phyloP scores from a whole-genome alignment of 2,113 vertebrate species.

The Capreolus pygargus region DNA sequence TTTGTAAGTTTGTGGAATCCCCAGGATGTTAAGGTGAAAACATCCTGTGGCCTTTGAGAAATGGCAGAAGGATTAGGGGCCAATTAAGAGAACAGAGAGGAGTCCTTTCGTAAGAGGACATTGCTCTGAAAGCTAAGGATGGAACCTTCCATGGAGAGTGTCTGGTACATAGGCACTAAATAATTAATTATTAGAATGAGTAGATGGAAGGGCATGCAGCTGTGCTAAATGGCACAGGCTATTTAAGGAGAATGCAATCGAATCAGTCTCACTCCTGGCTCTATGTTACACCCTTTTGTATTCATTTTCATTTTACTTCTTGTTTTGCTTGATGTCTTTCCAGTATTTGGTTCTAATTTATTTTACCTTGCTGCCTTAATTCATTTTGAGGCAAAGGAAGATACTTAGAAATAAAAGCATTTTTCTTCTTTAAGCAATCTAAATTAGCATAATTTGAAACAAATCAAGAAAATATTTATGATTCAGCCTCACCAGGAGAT shows the following conservation, averaged over 20 bases:
- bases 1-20: background rate
- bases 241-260: background rate
- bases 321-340: background rate
- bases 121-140: background rate
- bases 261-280: background rate
- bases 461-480: background rate
- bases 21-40: background rate
- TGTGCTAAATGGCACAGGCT: background rate
- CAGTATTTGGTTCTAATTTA: background rate
- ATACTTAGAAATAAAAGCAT: background rate
- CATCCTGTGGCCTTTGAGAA: background rate
- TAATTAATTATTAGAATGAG: background rate
- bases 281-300: background rate
- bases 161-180: background rate
- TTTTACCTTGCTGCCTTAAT: conserved; percentile 5
- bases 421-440: background rate
- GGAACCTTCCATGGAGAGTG: background rate
- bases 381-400: background rate
- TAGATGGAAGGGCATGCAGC: background rate
- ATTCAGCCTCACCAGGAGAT: background rate
- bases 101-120: background rate
- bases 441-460: background rate
- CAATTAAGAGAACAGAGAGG: background rate
- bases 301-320: background rate
- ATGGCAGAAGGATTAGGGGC: background rate